Conservation (phyloP, 2,888 invertebrate species). For the Hyalella azteca region DNA sequence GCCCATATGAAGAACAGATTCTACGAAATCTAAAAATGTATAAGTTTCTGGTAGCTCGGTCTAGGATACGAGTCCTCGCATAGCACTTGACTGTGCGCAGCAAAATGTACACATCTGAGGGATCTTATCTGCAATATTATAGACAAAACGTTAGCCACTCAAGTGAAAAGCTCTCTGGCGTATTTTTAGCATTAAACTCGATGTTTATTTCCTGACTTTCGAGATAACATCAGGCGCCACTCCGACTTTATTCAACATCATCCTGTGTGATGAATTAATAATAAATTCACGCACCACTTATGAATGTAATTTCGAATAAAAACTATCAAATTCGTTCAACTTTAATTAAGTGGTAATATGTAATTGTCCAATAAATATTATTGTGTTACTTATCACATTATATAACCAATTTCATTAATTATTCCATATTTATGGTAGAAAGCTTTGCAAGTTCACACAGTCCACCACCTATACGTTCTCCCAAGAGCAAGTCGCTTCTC, state of each 20-base stretch:
- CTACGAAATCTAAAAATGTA: neutral
- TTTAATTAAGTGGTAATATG: no score
- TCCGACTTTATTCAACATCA: neutral
- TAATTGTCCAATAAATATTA: no score
- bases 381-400: no score
- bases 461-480: no score
- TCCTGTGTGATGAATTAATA: neutral
- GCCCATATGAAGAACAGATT: neutral
- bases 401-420: no score
- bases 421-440: no score
- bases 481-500: no score
- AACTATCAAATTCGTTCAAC: neutral
- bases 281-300: neutral
- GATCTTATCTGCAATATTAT: neutral
- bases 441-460: no score
- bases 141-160: slow-evolving; percentile 4
- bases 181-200: no score
- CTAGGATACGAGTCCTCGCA: neutral
- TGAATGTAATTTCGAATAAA: neutral
- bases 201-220: no score
- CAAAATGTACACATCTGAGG: neutral
- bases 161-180: neutral
- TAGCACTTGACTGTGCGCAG: neutral
- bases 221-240: no score
- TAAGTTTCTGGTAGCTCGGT: neutral